Conservation (phyloP, 2,113 vertebrate species). For the Terrapene triunguis region DNA sequence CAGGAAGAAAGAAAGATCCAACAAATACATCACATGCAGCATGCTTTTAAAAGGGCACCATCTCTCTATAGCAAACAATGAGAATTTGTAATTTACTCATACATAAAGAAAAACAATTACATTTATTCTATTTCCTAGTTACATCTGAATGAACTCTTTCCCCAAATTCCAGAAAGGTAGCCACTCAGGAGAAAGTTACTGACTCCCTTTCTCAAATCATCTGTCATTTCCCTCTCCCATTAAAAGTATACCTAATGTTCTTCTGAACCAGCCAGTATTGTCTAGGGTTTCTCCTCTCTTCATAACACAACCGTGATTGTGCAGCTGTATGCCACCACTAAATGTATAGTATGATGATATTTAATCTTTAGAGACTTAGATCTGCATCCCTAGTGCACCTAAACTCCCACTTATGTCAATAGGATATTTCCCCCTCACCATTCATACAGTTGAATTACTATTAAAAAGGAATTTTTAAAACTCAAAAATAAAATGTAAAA, state of each 20-base stretch:
- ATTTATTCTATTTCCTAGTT: neutral
- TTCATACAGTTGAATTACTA: neutral
- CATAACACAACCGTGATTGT: neutral
- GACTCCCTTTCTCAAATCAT: neutral
- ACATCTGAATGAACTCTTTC: neutral
- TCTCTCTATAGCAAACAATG: neutral
- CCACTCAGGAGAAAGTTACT: neutral
- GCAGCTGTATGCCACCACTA: neutral
- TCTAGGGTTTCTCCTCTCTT: neutral
- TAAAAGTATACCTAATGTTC: neutral
- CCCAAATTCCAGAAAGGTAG: neutral
- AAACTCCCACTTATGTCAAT: neutral
- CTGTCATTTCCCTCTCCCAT: neutral
- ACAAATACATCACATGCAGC: neutral
- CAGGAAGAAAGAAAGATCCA: neutral
- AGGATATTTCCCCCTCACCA: neutral
- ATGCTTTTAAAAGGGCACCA: neutral
- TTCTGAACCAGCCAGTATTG: neutral
- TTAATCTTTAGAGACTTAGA: slow-evolving; percentile 16
- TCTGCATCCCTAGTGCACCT: neutral
- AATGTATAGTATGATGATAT: neutral
- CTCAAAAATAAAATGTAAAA: slow-evolving; percentile 52
- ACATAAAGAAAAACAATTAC: neutral
- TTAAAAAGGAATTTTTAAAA: neutral
- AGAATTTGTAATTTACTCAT: neutral